phyloP scores from a whole-genome alignment of 2,113 vertebrate genomes.

The Callipepla californica region DNA sequence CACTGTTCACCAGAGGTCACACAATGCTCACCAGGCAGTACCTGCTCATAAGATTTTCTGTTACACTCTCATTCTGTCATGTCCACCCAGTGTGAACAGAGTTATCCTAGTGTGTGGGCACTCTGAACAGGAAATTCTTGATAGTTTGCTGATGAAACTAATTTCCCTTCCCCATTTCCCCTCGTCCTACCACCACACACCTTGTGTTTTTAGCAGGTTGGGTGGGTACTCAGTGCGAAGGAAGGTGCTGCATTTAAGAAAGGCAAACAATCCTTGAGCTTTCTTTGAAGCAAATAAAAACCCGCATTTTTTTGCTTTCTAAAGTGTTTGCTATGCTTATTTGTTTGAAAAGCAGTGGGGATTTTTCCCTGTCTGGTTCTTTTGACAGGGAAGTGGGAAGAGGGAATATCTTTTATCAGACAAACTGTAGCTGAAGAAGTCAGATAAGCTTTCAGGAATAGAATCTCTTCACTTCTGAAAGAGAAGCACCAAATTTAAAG shows the following conservation, averaged over 20 bases:
- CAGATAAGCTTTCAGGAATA: not conserved
- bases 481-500: constrained; percentile 7
- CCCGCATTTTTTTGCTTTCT: not conserved
- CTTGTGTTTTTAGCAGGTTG: not conserved
- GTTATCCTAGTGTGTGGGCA: not conserved
- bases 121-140: not conserved
- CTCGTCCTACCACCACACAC: too few species aligned
- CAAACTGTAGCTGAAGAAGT: not conserved
- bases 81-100: not conserved
- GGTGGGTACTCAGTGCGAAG: not conserved
- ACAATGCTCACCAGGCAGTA: too few species aligned
- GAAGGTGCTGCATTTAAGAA: not conserved
- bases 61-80: not conserved
- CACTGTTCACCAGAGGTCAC: not conserved
- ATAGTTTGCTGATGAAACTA: not conserved
- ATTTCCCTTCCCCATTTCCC: not conserved
- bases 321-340: not conserved
- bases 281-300: not conserved
- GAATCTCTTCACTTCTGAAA: not conserved
- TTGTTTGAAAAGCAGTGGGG: not conserved
- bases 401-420: not conserved
- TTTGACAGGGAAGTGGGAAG: not conserved
- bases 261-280: not conserved
- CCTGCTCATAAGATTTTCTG: not conserved
- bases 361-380: not conserved